Base-by-base conservation (phyloP, 2,888 invertebrate genomes). In the Hybos culiciformis region DNA sequence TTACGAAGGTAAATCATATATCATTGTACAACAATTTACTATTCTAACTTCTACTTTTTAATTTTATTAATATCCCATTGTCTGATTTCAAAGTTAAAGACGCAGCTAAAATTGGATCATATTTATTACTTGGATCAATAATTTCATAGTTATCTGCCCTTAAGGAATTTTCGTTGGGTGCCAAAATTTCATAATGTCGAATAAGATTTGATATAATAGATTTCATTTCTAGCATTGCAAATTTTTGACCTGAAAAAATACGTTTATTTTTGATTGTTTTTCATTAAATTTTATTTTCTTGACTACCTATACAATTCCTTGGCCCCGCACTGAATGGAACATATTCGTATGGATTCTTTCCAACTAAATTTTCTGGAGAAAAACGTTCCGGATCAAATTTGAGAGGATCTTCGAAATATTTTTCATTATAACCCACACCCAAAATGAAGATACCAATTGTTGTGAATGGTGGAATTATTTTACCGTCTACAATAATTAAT, bases 271-370 rank as follows among this genome's bases (percentile, higher is more conserved):
- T n/a, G n/a, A n/a, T n/a, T n/a, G n/a, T n/a, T n/a, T n/a, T n/a
- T n/a, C n/a, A n/a, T n/a, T n/a, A n/a, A n/a, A n/a, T n/a, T n/a
- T n/a, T n/a, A n/a, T n/a, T n/a, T n/a, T n/a, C n/a, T n/a, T n/a
- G n/a, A n/a, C n/a, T n/a, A n/a, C n/a, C 48, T 42, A 73, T 72
- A 50, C 73, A 73, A 53, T 74, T 75, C 44, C 75, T 67, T 1
- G 73, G 70, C 0, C 75, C 75, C 29, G 74, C 75, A 50, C 74
- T 74, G 48, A 75, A 75, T 2, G 72, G 68, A 6, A 75, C 53
- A 62, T 67, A 75, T 15, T 62, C 61, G 52, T 69, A 71, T 0
- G 68, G 63, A 49, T 63, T 65, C 26, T 53, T 56, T 40, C 51
- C 48, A n/a, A n/a, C n/a, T n/a, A n/a, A n/a, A n/a, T n/a, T n/a